Evolutionary conservation across 2,113 vertebrate species (phyloP), one percentile per base, ranked within the genome.

Genomic region (Psittacula cyanocephala): DNA sequence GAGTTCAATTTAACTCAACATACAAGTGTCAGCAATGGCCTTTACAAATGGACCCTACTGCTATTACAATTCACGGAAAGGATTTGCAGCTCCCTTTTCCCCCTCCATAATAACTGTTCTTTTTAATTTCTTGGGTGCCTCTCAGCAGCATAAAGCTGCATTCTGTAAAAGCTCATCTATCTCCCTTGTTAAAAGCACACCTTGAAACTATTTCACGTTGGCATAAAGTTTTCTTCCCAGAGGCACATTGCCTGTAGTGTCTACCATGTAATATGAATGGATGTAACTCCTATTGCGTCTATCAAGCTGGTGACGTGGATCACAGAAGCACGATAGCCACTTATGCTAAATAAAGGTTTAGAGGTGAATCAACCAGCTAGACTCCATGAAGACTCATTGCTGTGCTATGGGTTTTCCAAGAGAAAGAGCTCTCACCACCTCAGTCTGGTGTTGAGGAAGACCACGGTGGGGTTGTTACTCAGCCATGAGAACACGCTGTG

Each of bases 1-100:
- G 78, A 93, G 47, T 43, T 90, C 88, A 74, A 44, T 91, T 96
- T 96, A 94, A 95, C 79, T 93, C 86, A 83, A 83, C 0, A 6
- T 17, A 59, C 41, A 91, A 95, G 39, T 13, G 57, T 55, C 91
- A 65, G 50, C 67, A 89, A 72, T 11, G 52, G 70, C 41, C 64
- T 83, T 88, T 77, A 88, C 70, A 89, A 89, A 86, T 20, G 31
- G 87, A 81, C 16, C 13, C 41, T 44, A 17, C 2, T 89, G 57
- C 60, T 85, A 65, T 44, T 64, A 55, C 22, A 44, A 16, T 88
- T 82, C 95, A 83, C 88, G 88, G 50, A 83, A 89, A 64, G 50
- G 47, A 76, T 76, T 88, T 78, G 18, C 8, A 24, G 22, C 49
- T 94, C 33, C 31, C 28, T 80, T 44, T 47, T 39, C 13, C 28